Evolutionary conservation across 2,888 invertebrate genomes (phyloP).

Genomic region (Carabus problematicus): DNA sequence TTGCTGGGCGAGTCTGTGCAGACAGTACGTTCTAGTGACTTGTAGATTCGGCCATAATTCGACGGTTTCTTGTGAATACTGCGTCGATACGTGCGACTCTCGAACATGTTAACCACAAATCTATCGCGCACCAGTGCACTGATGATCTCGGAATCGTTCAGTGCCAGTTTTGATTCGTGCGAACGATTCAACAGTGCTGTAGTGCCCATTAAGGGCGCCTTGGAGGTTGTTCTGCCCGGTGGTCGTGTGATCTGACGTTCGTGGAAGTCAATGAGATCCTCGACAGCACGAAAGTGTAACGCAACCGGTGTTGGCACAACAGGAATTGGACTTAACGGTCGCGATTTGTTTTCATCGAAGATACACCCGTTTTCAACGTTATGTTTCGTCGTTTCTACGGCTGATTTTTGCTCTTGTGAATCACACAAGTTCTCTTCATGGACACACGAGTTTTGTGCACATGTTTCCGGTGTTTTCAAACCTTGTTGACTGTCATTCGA

Average conservation of each 20-base stretch:
- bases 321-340: slow-evolving; percentile 37
- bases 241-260: slow-evolving; percentile 16
- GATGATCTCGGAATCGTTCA: slow-evolving; percentile 45
- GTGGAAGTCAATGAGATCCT: slow-evolving; percentile 28
- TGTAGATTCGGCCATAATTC: slow-evolving; percentile 27
- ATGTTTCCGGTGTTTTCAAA: neutral
- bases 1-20: neutral
- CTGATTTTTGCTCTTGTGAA: neutral
- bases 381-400: slow-evolving; percentile 1
- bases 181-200: slow-evolving; percentile 39
- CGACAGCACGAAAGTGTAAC: slow-evolving; percentile 6
- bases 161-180: slow-evolving; percentile 28
- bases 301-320: neutral
- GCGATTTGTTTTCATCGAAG: slow-evolving; percentile 30
- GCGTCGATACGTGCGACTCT: slow-evolving; percentile 40
- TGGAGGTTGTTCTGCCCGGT: slow-evolving; percentile 5
- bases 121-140: slow-evolving; percentile 45
- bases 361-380: slow-evolving; percentile 17
- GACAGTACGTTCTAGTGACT: slow-evolving; percentile 27
- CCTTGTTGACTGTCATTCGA: neutral
- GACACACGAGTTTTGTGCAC: neutral
- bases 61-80: slow-evolving; percentile 19
- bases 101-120: slow-evolving; percentile 44
- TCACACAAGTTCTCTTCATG: neutral
- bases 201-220: slow-evolving; percentile 46